phyloP scores from a whole-genome alignment of 2,113 vertebrate species.

The Lepisosteus oculatus region DNA sequence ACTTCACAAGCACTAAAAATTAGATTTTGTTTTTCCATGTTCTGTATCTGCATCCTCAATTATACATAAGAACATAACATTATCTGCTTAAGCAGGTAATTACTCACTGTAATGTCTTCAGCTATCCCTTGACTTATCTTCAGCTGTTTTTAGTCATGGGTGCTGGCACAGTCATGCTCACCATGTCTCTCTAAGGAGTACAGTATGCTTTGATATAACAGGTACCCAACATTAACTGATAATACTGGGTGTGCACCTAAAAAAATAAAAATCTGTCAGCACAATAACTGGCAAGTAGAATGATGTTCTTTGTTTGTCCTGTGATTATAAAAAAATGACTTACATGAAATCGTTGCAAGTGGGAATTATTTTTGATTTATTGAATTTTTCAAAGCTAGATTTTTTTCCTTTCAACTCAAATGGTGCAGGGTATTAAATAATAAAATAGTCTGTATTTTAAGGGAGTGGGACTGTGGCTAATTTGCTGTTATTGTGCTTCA shows the following conservation, averaged over 20 bases:
- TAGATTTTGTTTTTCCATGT: not conserved
- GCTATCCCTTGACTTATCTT: not conserved
- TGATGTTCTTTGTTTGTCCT: not conserved
- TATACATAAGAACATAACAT: not conserved
- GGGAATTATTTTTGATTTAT: not conserved
- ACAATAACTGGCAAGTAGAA: not conserved
- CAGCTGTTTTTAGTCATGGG: not conserved
- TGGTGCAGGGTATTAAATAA: not conserved
- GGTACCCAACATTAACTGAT: not conserved
- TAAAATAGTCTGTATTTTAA: not conserved
- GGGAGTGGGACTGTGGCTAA: not conserved
- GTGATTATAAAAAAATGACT: not conserved
- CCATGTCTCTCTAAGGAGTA: not conserved
- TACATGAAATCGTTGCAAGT: not conserved
- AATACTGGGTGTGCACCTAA: conserved; percentile 1
- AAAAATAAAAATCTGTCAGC: not conserved
- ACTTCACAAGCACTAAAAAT: too few species aligned
- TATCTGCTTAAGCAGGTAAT: conserved; percentile 23
- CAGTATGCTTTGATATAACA: not conserved
- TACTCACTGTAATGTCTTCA: conserved; percentile 7
- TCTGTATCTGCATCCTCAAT: not conserved
- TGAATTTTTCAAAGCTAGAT: not conserved
- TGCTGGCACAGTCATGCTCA: not conserved
- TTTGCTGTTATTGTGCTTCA: not conserved
- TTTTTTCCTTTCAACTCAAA: not conserved